Evolutionary conservation across 2,888 invertebrate genomes (phyloP).

Genomic region (Dicranocentrus wangi): DNA sequence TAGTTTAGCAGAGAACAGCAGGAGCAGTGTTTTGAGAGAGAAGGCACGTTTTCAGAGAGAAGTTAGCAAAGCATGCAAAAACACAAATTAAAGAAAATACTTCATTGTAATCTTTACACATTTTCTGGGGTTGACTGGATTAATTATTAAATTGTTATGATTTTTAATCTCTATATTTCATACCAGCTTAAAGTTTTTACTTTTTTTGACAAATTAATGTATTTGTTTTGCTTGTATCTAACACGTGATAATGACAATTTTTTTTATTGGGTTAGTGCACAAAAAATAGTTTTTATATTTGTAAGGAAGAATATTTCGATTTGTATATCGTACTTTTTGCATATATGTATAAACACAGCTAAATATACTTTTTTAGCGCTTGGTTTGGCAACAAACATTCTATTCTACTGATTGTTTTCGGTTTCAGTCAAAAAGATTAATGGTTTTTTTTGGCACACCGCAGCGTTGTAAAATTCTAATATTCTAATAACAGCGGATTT

Average conservation of each 20-base stretch:
- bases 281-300: constrained; percentile 41
- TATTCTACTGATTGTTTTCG: background rate
- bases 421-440: too few species aligned
- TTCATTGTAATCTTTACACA: constrained; percentile 1
- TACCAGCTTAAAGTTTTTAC: too few species aligned
- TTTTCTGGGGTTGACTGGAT: too few species aligned
- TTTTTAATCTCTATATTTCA: too few species aligned
- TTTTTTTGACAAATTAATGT: too few species aligned
- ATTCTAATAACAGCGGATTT: too few species aligned
- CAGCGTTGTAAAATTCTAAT: too few species aligned
- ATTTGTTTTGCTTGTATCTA: background rate
- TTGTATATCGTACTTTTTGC: background rate
- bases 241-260: background rate
- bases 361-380: background rate
- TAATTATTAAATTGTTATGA: too few species aligned
- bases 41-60: too few species aligned
- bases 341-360: constrained; percentile 20
- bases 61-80: constrained; percentile 64
- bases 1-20: constrained; percentile 13
- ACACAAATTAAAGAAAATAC: constrained; percentile 57
- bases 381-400: constrained; percentile 9
- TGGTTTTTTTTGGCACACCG: too few species aligned
- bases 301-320: constrained; percentile 23
- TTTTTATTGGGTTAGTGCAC: constrained; percentile 47
- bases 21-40: constrained; percentile 48